These are phyloP conservation scores for Sus scrofa DNA, from an alignment of 2,113 vertebrate genomes.

Conservation along the genomic window DNA sequence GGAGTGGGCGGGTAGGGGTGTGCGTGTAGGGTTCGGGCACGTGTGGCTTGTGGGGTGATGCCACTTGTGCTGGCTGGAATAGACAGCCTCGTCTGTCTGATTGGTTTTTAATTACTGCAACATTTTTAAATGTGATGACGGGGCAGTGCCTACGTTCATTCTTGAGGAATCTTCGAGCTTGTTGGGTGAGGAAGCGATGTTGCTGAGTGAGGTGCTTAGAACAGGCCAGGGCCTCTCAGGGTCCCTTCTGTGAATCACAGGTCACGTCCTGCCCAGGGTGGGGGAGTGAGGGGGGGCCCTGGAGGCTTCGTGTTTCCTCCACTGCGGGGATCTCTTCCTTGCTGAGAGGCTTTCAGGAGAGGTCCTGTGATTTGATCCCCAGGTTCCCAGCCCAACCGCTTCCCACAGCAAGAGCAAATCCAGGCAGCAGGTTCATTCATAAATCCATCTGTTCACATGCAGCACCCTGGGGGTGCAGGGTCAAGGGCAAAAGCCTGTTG, in stretches of 20 bases:
- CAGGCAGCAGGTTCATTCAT: accelerated
- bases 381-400: not conserved
- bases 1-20: accelerated
- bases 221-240: not conserved
- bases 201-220: accelerated
- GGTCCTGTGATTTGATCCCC: too few species aligned
- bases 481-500: accelerated
- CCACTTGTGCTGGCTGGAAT: not conserved
- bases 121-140: constrained; percentile 51
- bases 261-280: accelerated
- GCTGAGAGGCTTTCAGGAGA: not conserved
- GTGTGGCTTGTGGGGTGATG: accelerated
- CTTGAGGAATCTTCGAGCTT: not conserved
- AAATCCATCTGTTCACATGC: accelerated
- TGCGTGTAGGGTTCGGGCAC: accelerated
- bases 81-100: not conserved
- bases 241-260: not conserved
- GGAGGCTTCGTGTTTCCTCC: not conserved
- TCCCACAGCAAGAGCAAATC: not conserved
- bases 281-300: accelerated
- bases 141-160: accelerated
- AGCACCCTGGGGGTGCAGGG: accelerated
- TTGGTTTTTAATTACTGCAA: not conserved
- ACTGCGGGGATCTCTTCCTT: not conserved
- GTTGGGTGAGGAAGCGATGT: not conserved